Conservation (phyloP, 2,113 vertebrate species). For the Hippocampus abdominalis region DNA sequence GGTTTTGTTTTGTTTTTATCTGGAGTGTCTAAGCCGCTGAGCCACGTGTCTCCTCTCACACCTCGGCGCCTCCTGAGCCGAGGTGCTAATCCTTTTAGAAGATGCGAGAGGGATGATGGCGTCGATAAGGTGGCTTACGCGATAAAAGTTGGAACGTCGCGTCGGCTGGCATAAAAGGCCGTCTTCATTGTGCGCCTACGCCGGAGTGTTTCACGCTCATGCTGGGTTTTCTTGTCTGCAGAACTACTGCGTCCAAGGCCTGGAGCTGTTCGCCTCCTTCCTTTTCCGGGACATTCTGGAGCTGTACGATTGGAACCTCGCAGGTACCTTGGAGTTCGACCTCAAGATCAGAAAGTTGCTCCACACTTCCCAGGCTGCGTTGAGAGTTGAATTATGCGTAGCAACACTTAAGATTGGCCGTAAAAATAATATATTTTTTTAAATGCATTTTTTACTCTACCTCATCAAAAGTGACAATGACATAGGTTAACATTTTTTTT, state of each 20-base stretch:
- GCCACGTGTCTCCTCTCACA: constrained; percentile 36
- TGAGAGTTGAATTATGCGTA: neutral
- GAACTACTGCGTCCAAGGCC: constrained; percentile 94
- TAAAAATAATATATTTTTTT: too few species aligned
- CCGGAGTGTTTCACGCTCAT: constrained; percentile 1
- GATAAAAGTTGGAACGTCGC: constrained; percentile 44
- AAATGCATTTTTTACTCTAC: too few species aligned
- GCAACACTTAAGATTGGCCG: too few species aligned
- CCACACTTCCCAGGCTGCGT: neutral
- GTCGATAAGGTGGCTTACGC: constrained; percentile 40
- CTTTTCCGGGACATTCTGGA: constrained; percentile 94
- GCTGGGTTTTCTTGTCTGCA: constrained; percentile 51
- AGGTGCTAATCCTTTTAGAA: constrained; percentile 51
- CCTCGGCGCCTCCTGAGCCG: constrained; percentile 29
- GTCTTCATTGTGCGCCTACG: neutral
- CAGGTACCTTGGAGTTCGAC: constrained; percentile 68
- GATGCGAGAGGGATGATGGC: constrained; percentile 36
- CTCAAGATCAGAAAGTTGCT: neutral
- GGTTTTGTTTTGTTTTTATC: constrained; percentile 51
- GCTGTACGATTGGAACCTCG: constrained; percentile 98
- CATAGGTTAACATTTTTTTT: too few species aligned
- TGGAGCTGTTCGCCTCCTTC: constrained; percentile 90
- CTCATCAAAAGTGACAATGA: too few species aligned
- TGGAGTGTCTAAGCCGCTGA: constrained; percentile 40
- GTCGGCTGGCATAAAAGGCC: constrained; percentile 42